Evolutionary conservation across 1,140 invertebrate genomes (phyloP), one percentile per base, ranked within the genome.

Genomic region (Helicoverpa armigera): DNA sequence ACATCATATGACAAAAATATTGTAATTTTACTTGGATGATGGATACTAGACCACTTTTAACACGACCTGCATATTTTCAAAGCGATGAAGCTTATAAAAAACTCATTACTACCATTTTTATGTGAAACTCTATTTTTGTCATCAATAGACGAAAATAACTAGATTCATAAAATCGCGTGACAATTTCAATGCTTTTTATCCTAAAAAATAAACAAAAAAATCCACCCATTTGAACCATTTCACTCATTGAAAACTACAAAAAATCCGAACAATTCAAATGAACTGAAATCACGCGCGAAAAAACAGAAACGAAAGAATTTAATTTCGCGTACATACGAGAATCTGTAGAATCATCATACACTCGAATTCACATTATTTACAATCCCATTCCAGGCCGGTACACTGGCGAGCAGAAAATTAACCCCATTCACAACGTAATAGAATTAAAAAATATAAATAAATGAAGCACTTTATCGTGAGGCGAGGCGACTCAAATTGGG

Each of bases 401-500:
- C 65, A 82, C 69, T 76, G 80, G 67, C 76, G 60, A 74, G 77
- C 76, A 82, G 70, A 81, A 85, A 87, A 86, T 88, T 88, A 88
- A 87, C 82, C 84, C 82, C 80, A 86, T 88, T 88, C 84, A 87
- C 16, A 53, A 73, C 80, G 23, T 86, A 86, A 85, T 79, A 82
- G 81, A 86, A 86, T 88, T 85, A 88, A 86, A 87, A 88, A 78
- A 74, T 82, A 81, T 82, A 43, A 43, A 82, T 63, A 67, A 67
- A 77, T 84, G 69, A 76, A 23, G 65, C 48, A 81, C 72, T 53
- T 67, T 82, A 81, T 67, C 70, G 83, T 84, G 77, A 78, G 65
- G 75, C 81, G 80, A 79, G 77, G 78, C 69, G 81, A 87, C 84
- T 87, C 78, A 78, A 88, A 88, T 87, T 84, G 86, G 84, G 86